Percentiles rank a stretch among this genome's conserved stretches.
Conservation (phyloP, 2,113 vertebrate genomes). For the Lophotis ruficrista region DNA sequence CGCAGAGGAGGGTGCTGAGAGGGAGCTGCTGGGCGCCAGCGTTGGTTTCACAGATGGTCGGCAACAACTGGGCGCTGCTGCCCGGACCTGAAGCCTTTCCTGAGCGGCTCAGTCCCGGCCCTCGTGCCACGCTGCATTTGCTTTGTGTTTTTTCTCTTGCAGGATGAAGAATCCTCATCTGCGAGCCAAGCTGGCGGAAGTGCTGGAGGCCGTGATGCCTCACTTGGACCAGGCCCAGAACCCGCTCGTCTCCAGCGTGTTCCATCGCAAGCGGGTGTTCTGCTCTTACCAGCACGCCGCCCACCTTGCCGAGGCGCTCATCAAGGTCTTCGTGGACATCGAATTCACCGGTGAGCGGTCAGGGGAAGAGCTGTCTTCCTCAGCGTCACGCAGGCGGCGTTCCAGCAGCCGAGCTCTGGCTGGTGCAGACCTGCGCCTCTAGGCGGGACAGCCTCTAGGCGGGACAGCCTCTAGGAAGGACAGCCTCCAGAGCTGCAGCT, state of each 20-base stretch:
- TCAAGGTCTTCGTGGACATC: constrained; percentile 97
- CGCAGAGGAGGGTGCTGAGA: neutral
- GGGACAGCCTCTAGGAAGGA: too few relatives aligned
- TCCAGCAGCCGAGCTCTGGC: neutral
- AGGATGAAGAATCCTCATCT: constrained; percentile 99
- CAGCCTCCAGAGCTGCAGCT: neutral
- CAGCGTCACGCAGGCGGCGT: fast-evolving
- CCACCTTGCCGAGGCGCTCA: constrained; percentile 91
- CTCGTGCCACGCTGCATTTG: neutral
- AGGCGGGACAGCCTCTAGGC: too few relatives aligned
- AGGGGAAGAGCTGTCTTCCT: neutral
- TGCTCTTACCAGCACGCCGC: constrained; percentile 86
- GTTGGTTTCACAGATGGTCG: neutral
- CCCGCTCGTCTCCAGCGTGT: constrained; percentile 84
- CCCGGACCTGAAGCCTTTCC: neutral
- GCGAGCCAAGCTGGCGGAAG: constrained; percentile 94
- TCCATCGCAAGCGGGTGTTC: constrained; percentile 93
- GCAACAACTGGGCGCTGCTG: neutral
- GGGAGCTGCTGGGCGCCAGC: neutral
- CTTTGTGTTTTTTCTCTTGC: neutral
- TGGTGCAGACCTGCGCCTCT: fast-evolving
- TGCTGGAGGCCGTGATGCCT: constrained; percentile 97
- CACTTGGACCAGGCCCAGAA: constrained; percentile 87
- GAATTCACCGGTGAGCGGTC: constrained; percentile 88
- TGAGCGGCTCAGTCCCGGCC: neutral